A percentile compares a stretch with the other conserved stretches of the same genome.
These are phyloP conservation scores for Phymatocera aterrima DNA, from an alignment of 2,888 invertebrate species.

Conservation along the genomic window DNA sequence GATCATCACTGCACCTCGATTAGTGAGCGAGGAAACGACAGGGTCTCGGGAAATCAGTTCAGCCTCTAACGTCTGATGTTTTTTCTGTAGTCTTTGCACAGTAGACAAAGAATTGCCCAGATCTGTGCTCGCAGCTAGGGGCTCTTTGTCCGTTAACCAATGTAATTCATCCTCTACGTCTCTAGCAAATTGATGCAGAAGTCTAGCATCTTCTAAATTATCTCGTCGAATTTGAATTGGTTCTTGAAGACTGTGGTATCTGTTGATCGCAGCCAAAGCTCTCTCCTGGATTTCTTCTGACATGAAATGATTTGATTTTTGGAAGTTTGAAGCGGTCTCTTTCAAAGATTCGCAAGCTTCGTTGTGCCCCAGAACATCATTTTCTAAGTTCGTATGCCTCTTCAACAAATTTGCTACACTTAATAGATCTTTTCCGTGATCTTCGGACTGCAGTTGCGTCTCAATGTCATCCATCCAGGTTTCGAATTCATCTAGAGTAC, in stretches of 20 bases:
- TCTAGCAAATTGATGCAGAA: conserved; percentile 91
- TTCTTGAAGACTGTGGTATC: conserved; percentile 89
- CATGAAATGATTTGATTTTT: conserved; percentile 91
- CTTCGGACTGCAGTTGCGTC: conserved; percentile 84
- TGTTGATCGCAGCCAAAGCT: conserved; percentile 82
- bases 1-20: conserved; percentile 87
- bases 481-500: conserved; percentile 94
- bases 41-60: conserved; percentile 93
- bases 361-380: conserved; percentile 88
- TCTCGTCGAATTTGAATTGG: conserved; percentile 94
- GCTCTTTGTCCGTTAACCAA: conserved; percentile 91
- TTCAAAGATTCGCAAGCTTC: conserved; percentile 89
- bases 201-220: conserved; percentile 92
- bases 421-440: conserved; percentile 92
- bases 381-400: conserved; percentile 89
- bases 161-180: conserved; percentile 95
- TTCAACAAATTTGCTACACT: conserved; percentile 90
- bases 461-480: conserved; percentile 95
- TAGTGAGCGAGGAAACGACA: conserved; percentile 84
- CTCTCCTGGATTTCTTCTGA: conserved; percentile 88
- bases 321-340: conserved; percentile 87
- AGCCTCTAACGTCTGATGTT: conserved; percentile 93
- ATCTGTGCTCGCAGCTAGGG: conserved; percentile 83
- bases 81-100: conserved; percentile 94
- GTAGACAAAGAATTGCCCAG: conserved; percentile 82